Evolutionary conservation across 2,113 vertebrate species (phyloP).

Genomic region (Chaetops frenatus): DNA sequence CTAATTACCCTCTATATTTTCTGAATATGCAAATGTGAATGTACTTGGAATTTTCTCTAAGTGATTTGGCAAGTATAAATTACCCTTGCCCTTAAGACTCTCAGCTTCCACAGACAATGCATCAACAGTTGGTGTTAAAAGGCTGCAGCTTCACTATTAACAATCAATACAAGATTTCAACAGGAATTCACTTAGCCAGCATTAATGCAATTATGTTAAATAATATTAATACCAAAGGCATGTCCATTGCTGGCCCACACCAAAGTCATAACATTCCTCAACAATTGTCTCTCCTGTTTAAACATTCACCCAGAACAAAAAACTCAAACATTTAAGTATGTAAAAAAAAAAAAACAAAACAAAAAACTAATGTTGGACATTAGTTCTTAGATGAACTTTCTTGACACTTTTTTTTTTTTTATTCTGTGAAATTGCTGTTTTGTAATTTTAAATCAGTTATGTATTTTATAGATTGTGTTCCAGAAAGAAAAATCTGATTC

Average conservation of each 20-base stretch:
- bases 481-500: not conserved
- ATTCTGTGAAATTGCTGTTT: not conserved
- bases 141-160: slow-evolving; percentile 52
- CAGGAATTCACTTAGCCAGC: slow-evolving; percentile 46
- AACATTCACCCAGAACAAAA: not conserved
- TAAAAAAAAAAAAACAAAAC: not conserved
- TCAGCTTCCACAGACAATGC: slow-evolving; percentile 15
- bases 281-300: not conserved
- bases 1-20: slow-evolving; percentile 56
- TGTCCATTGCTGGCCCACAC: not conserved
- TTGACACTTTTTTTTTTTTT: not conserved
- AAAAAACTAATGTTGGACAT: not conserved
- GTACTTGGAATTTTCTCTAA: slow-evolving; percentile 50
- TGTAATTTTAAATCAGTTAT: not conserved
- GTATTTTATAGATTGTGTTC: not conserved
- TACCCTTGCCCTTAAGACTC: slow-evolving; percentile 57
- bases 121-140: slow-evolving; percentile 62
- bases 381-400: not conserved
- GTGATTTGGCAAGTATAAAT: slow-evolving; percentile 63
- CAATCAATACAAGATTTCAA: slow-evolving; percentile 63
- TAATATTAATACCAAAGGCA: slow-evolving; percentile 44
- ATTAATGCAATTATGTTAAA: slow-evolving; percentile 51
- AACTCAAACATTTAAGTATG: not conserved
- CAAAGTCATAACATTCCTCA: slow-evolving; percentile 11
- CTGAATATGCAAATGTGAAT: slow-evolving; percentile 58